phyloP scores from a whole-genome alignment of 1,140 invertebrate genomes.

The Neelides sp. region DNA sequence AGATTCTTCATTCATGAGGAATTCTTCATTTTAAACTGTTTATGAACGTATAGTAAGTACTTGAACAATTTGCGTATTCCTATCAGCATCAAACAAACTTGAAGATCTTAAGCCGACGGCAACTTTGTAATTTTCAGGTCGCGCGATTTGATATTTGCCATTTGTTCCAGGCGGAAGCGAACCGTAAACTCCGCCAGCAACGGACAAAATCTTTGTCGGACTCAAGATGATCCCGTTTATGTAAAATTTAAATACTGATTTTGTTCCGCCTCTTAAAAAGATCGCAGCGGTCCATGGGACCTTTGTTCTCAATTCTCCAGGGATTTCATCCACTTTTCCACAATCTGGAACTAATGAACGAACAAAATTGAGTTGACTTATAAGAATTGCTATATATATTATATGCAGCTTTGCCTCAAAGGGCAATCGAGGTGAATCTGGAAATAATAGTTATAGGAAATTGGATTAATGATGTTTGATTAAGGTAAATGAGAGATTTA shows the following conservation, averaged over 20 bases:
- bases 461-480: no score
- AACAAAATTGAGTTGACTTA: neutral
- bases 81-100: constrained; percentile 3
- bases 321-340: constrained; percentile 7
- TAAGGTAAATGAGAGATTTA: no score
- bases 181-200: constrained; percentile 10
- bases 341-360: constrained; percentile 1
- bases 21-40: neutral
- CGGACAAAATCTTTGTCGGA: constrained; percentile 3
- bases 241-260: neutral
- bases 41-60: neutral
- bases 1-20: neutral
- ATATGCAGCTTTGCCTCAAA: no score
- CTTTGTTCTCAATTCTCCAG: constrained; percentile 8
- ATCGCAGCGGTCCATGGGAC: constrained; percentile 12
- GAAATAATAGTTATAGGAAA: no score
- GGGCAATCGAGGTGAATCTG: no score
- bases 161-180: neutral
- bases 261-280: neutral
- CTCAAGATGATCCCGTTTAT: constrained; percentile 7
- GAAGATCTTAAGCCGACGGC: constrained; percentile 3
- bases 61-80: constrained; percentile 6
- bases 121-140: constrained; percentile 9
- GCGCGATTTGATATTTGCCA: constrained; percentile 11
- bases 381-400: no score